Evolutionary conservation across 2,797 vertebrate species (phyloP).

Genomic region (Girardinus metallicus): DNA sequence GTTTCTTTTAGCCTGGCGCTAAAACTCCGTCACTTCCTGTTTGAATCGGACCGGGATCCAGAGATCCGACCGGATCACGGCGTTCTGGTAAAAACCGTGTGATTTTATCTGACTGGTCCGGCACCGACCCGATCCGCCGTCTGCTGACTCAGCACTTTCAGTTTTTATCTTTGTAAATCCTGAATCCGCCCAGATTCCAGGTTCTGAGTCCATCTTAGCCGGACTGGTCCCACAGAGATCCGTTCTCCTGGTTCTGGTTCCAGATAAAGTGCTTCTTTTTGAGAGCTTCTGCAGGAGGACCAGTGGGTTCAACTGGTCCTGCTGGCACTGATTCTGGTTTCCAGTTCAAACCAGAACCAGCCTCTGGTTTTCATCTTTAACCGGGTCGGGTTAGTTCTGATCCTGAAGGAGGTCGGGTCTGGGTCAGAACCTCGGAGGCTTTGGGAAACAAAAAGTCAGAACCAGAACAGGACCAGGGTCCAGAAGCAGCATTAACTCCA

Average conservation of each 20-base stretch:
- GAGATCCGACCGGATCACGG: too few relatives aligned
- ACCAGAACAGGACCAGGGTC: neutral
- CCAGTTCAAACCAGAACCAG: neutral
- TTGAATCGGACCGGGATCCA: too few relatives aligned
- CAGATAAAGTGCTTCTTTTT: slow-evolving; percentile 12
- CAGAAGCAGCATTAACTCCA: neutral
- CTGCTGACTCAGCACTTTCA: neutral
- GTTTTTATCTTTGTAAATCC: neutral
- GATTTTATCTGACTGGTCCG: too few relatives aligned
- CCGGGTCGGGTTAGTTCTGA: neutral
- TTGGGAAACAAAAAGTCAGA: neutral
- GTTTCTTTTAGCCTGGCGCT: too few relatives aligned
- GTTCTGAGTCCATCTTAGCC: neutral
- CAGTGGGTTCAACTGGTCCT: neutral
- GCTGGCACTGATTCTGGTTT: neutral
- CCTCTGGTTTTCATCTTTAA: neutral
- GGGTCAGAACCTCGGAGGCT: neutral
- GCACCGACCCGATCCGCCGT: neutral
- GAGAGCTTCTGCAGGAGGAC: neutral
- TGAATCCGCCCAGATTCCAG: neutral
- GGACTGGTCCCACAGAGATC: neutral
- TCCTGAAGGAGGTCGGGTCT: neutral
- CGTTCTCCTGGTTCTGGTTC: neutral
- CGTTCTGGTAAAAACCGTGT: too few relatives aligned
- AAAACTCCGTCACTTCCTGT: too few relatives aligned